phyloP scores from a whole-genome alignment of 1,140 invertebrate genomes.

The Drosophila sturtevanti region DNA sequence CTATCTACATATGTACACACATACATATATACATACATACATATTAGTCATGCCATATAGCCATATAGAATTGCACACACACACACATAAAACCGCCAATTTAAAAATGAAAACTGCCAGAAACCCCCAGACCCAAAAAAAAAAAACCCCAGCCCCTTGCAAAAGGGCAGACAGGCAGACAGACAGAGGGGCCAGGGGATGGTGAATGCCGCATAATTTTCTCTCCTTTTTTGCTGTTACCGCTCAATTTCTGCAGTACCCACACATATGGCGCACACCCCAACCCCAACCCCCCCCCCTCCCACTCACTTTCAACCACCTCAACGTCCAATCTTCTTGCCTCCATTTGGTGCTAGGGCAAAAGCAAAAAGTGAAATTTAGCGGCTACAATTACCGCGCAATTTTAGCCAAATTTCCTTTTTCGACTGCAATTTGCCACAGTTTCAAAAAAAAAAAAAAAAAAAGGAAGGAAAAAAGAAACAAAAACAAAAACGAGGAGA shows the following conservation, averaged over 20 bases:
- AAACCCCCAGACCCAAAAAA: not conserved
- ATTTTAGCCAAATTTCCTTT: slow-evolving; percentile 75
- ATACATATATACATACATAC: slow-evolving; percentile 34
- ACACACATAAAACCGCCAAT: slow-evolving; percentile 77
- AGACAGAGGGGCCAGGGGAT: not conserved
- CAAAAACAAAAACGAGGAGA: not conserved
- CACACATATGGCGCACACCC: slow-evolving; percentile 50
- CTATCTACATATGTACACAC: slow-evolving; percentile 28
- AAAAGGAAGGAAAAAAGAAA: not conserved
- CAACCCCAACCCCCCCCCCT: not conserved
- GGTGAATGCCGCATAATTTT: slow-evolving; percentile 67
- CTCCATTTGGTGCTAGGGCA: not conserved
- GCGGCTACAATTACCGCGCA: slow-evolving; percentile 79
- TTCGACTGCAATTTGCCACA: slow-evolving; percentile 70
- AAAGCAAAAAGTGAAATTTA: slow-evolving; percentile 77
- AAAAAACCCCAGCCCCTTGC: slow-evolving; percentile 28
- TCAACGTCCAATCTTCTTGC: too few species aligned
- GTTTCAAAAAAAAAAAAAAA: slow-evolving; percentile 56
- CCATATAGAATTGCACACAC: slow-evolving; percentile 60
- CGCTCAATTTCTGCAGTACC: slow-evolving; percentile 65
- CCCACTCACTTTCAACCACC: too few species aligned
- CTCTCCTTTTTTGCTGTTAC: slow-evolving; percentile 48
- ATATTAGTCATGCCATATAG: slow-evolving; percentile 54
- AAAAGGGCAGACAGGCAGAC: not conserved
- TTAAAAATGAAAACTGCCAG: slow-evolving; percentile 79